Conservation (phyloP, 1,140 invertebrate genomes). For the Drosophila aff. region DNA sequence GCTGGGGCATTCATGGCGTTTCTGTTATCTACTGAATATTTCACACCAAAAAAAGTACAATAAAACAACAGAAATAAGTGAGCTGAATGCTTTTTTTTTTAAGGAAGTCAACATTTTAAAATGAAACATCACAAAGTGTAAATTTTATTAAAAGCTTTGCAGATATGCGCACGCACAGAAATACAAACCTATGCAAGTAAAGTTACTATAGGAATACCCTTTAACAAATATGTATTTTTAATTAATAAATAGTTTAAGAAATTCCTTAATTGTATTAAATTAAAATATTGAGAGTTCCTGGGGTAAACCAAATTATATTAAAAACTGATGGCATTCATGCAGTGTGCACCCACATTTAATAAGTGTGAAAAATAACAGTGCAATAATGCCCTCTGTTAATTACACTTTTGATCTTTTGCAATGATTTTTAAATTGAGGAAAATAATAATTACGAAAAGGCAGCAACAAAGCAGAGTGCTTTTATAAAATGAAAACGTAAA, state of each 20-base stretch:
- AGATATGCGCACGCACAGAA: neutral
- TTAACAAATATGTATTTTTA: neutral
- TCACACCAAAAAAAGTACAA: neutral
- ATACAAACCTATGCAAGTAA: neutral
- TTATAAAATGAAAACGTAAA: conserved; percentile 44
- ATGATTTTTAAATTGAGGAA: conserved; percentile 50
- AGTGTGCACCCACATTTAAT: neutral
- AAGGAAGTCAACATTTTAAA: conserved; percentile 5
- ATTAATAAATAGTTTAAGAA: neutral
- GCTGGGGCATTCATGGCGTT: conserved; percentile 17
- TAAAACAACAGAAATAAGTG: neutral
- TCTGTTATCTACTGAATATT: conserved; percentile 5
- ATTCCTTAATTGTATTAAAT: neutral
- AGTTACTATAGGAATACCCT: neutral
- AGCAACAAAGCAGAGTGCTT: conserved; percentile 19
- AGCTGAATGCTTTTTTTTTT: neutral
- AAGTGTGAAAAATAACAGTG: conserved; percentile 43
- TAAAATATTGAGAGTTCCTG: neutral
- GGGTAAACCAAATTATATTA: neutral
- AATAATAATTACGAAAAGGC: conserved; percentile 40
- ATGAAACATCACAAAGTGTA: neutral
- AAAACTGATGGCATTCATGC: neutral
- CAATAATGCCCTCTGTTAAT: conserved; percentile 47
- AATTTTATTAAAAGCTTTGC: conserved; percentile 20
- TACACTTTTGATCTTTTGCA: conserved; percentile 57